Evolutionary conservation across 1,140 invertebrate genomes (phyloP).

Genomic region (Brachionus manjavacas): DNA sequence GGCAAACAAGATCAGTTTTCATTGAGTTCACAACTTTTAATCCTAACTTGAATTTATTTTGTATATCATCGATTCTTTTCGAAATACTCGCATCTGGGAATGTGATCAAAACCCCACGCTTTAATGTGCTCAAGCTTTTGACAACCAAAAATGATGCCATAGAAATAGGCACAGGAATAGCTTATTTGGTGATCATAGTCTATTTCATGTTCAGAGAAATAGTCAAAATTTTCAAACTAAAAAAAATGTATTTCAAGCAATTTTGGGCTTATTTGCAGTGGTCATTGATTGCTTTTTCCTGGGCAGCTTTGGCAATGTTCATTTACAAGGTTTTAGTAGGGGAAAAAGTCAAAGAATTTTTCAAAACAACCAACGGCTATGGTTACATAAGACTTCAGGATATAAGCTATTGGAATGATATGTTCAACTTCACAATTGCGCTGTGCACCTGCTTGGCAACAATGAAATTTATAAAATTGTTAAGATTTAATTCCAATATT

Average conservation of each 20-base stretch:
- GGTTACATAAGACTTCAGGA: constrained; percentile 55
- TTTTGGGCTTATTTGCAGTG: constrained; percentile 59
- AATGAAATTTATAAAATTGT: constrained; percentile 34
- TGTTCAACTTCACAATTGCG: neutral
- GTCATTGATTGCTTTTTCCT: constrained; percentile 54
- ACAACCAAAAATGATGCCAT: constrained; percentile 51
- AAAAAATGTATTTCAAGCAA: constrained; percentile 51
- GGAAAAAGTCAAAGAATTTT: constrained; percentile 52
- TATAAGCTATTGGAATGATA: constrained; percentile 34
- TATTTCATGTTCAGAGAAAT: constrained; percentile 60
- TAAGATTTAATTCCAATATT: constrained; percentile 36
- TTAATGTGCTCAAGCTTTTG: constrained; percentile 53
- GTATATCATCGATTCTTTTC: constrained; percentile 57
- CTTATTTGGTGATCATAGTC: constrained; percentile 53
- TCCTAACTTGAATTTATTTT: constrained; percentile 61
- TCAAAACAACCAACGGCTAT: constrained; percentile 58
- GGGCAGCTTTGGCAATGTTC: constrained; percentile 55
- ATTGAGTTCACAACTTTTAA: constrained; percentile 64
- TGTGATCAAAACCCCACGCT: constrained; percentile 58
- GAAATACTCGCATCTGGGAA: constrained; percentile 61
- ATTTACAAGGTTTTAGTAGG: constrained; percentile 55
- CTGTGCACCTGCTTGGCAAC: constrained; percentile 12
- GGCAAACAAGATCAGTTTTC: constrained; percentile 61
- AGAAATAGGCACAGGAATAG: constrained; percentile 51
- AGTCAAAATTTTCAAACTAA: constrained; percentile 51